phyloP scores from a whole-genome alignment of 2,113 vertebrate genomes.

The Blennius ocellaris region DNA sequence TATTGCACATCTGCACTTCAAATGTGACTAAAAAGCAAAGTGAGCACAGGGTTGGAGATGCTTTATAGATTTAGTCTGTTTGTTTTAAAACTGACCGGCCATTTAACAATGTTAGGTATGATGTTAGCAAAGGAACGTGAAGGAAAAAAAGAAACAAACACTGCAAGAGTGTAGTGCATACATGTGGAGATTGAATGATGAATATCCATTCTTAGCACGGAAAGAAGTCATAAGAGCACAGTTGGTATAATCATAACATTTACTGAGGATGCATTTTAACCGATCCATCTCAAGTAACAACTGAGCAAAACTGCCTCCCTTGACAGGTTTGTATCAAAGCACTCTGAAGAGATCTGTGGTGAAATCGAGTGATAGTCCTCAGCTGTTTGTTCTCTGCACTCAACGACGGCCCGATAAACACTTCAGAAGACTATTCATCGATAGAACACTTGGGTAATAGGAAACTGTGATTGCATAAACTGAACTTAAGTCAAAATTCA shows the following conservation, averaged over 20 bases:
- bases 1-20: constrained; percentile 60
- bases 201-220: neutral
- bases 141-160: neutral
- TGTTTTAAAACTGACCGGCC: neutral
- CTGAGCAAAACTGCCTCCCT: constrained; percentile 3
- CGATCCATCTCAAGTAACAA: constrained; percentile 3
- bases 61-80: constrained; percentile 14
- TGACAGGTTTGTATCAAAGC: constrained; percentile 10
- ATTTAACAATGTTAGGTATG: constrained; percentile 8
- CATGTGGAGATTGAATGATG: neutral
- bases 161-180: too few relatives aligned
- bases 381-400: constrained; percentile 31
- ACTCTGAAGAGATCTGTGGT: constrained; percentile 13
- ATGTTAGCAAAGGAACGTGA: neutral
- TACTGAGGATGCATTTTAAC: neutral
- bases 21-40: constrained; percentile 47
- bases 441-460: constrained; percentile 11
- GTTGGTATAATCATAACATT: constrained; percentile 15
- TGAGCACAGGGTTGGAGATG: constrained; percentile 52
- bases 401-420: constrained; percentile 27
- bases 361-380: constrained; percentile 8
- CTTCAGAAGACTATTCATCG: constrained; percentile 11
- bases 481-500: neutral
- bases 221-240: neutral
- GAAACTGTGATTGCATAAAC: constrained; percentile 6